These are phyloP conservation scores for Dendroctonus valens DNA, from an alignment of 1,140 invertebrate genomes.

Conservation along the genomic window DNA sequence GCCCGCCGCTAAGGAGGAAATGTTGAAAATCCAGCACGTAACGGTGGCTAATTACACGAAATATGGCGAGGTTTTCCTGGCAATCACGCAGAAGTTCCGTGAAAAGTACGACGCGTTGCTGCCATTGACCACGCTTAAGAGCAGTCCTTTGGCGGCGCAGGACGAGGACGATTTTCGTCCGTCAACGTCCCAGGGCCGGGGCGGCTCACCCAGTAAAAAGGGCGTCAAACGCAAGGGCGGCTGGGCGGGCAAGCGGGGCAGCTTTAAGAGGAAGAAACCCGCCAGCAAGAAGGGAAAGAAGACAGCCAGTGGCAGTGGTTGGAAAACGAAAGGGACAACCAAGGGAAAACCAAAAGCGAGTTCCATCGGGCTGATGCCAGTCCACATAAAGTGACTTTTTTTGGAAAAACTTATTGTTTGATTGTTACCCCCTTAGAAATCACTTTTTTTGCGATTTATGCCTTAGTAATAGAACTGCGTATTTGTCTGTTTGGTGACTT, in stretches of 20 bases:
- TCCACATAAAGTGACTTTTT: conserved; percentile 25
- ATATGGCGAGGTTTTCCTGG: conserved; percentile 74
- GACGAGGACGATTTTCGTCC: conserved; percentile 3
- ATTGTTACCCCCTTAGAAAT: neutral
- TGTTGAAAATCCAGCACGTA: conserved; percentile 83
- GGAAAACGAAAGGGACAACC: neutral
- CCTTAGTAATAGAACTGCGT: neutral
- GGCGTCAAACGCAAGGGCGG: conserved; percentile 37
- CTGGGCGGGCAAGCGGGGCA: conserved; percentile 27
- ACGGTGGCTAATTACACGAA: conserved; percentile 86
- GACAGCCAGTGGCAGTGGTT: neutral
- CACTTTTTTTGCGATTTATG: neutral
- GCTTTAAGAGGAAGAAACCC: conserved; percentile 17
- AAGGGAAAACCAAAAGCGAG: neutral
- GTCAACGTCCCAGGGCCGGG: neutral
- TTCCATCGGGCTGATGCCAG: conserved; percentile 29
- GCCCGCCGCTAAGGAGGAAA: conserved; percentile 72
- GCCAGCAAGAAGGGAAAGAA: conserved; percentile 5
- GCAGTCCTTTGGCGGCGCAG: neutral
- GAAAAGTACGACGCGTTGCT: conserved; percentile 34
- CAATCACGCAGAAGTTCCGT: conserved; percentile 69
- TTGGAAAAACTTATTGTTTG: neutral
- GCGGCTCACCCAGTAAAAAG: neutral
- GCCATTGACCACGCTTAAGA: conserved; percentile 11
- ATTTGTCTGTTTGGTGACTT: no score